phyloP scores from a whole-genome alignment of 2,797 vertebrate species.

The Pseudocheirus occidentalis region DNA sequence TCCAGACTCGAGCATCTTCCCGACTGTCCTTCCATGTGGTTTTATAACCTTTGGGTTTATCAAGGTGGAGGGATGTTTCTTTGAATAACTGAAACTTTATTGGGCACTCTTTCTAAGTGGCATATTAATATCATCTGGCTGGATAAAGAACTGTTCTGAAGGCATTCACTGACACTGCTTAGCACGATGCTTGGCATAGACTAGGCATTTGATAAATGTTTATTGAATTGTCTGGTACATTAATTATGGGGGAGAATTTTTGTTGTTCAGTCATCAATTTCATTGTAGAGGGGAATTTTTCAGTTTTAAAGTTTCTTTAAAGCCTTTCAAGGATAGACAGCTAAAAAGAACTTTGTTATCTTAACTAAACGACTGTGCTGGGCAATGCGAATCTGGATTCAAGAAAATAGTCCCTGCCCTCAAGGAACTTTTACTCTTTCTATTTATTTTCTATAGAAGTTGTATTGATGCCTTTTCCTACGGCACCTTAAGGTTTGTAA shows the following conservation, averaged over 20 bases:
- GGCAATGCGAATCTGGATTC: background rate
- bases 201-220: background rate
- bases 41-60: slow-evolving; percentile 56
- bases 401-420: background rate
- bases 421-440: background rate
- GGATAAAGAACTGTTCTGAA: background rate
- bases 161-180: background rate
- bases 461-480: background rate
- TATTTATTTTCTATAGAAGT: background rate
- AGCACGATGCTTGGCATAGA: background rate
- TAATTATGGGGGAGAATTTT: background rate
- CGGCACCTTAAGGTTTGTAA: too few relatives aligned
- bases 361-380: background rate
- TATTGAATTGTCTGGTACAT: background rate
- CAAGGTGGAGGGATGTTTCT: slow-evolving; percentile 43
- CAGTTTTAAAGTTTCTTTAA: background rate
- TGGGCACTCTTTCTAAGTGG: slow-evolving; percentile 17
- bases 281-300: background rate
- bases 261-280: background rate
- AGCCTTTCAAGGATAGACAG: background rate
- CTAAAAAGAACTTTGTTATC: background rate
- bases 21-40: background rate
- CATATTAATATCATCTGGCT: background rate
- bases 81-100: slow-evolving; percentile 40
- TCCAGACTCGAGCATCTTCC: background rate